These are phyloP conservation scores for Sardinella longiceps DNA, from an alignment of 2,797 vertebrate genomes.

Conservation along the genomic window DNA sequence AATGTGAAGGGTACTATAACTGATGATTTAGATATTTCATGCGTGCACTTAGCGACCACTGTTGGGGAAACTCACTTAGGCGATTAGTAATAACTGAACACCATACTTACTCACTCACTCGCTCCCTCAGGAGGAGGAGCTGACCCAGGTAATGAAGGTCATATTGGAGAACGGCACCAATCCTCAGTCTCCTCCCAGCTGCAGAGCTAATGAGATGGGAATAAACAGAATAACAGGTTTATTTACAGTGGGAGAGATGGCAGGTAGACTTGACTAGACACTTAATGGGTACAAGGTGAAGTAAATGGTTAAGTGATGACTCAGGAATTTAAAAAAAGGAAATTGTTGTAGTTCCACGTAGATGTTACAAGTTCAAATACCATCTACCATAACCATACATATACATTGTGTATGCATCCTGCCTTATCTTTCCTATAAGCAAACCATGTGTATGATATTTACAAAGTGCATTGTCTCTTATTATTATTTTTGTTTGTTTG, in stretches of 20 bases:
- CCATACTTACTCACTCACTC: too few species aligned
- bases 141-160: constrained; percentile 32
- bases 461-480: not conserved
- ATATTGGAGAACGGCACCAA: constrained; percentile 23
- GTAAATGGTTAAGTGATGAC: constrained; percentile 3
- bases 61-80: not conserved
- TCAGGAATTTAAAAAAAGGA: not conserved
- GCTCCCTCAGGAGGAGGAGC: constrained; percentile 8
- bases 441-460: not conserved
- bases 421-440: too few species aligned
- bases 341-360: not conserved
- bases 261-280: constrained; percentile 16
- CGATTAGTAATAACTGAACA: constrained; percentile 14
- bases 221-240: constrained; percentile 34
- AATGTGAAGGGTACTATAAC: not conserved
- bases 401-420: too few species aligned
- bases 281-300: constrained; percentile 30
- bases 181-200: constrained; percentile 13
- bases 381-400: not conserved
- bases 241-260: constrained; percentile 28
- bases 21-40: constrained; percentile 14
- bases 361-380: not conserved
- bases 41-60: not conserved
- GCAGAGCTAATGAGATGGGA: constrained; percentile 36
- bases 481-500: too few species aligned